phyloP scores from a whole-genome alignment of 1,140 invertebrate genomes.

The Drosophila melanogaster region DNA sequence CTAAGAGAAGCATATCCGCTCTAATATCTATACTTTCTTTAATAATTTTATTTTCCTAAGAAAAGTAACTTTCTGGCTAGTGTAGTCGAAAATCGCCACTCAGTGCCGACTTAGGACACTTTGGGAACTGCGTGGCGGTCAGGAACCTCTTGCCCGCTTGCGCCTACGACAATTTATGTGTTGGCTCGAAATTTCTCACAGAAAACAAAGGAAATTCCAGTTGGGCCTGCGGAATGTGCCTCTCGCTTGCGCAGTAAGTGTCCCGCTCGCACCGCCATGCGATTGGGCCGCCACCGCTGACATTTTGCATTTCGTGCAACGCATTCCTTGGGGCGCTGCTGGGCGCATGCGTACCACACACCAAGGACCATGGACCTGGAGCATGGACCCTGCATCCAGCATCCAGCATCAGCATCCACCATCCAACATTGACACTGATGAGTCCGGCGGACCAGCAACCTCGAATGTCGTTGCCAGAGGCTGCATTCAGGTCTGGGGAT shows the following conservation, averaged over 20 bases:
- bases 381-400: slow-evolving; percentile 10
- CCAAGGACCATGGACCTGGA: slow-evolving; percentile 53
- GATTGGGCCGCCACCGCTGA: slow-evolving; percentile 77
- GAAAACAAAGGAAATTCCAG: slow-evolving; percentile 84
- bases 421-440: slow-evolving; percentile 80
- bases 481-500: slow-evolving; percentile 9
- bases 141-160: slow-evolving; percentile 47
- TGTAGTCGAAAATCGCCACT: slow-evolving; percentile 25
- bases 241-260: slow-evolving; percentile 8
- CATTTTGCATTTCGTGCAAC: slow-evolving; percentile 84
- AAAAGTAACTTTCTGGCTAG: slow-evolving; percentile 17
- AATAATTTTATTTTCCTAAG: too few relatives aligned
- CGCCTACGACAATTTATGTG: slow-evolving; percentile 81
- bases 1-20: too few relatives aligned
- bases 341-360: slow-evolving; percentile 83
- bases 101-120: slow-evolving; percentile 33
- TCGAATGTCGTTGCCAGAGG: slow-evolving; percentile 50
- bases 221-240: slow-evolving; percentile 60
- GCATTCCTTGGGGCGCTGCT: slow-evolving; percentile 82
- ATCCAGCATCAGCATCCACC: slow-evolving; percentile 33
- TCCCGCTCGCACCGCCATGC: slow-evolving; percentile 31
- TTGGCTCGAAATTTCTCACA: slow-evolving; percentile 81
- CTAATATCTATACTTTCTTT: too few relatives aligned
- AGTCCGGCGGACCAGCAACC: slow-evolving; percentile 48
- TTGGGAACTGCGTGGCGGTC: slow-evolving; percentile 36